These are phyloP conservation scores for Scortum barcoo DNA, from an alignment of 2,113 vertebrate species.

Conservation along the genomic window DNA sequence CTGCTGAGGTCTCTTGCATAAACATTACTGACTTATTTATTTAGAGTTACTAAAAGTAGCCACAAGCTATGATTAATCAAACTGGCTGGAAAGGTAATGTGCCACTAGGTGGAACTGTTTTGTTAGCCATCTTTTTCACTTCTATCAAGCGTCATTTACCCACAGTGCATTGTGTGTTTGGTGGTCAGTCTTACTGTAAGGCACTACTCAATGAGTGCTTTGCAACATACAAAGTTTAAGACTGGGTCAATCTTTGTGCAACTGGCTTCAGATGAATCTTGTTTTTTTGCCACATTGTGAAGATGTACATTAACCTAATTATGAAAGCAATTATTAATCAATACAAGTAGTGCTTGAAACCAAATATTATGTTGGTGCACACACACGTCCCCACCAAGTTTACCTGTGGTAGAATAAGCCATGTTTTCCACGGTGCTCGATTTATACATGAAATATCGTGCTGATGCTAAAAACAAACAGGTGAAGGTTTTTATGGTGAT, in stretches of 20 bases:
- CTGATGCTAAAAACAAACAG: not conserved
- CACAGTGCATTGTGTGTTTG: not conserved
- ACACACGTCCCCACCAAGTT: not conserved
- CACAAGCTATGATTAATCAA: not conserved
- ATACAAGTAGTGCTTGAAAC: not conserved
- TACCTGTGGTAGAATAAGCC: slow-evolving; percentile 6
- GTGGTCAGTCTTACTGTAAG: not conserved
- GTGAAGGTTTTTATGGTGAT: not conserved
- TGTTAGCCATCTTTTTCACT: not conserved
- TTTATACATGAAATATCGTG: not conserved
- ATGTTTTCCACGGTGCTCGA: not conserved
- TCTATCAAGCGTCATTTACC: not conserved
- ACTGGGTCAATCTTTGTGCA: not conserved
- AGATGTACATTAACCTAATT: not conserved
- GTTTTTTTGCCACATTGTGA: not conserved
- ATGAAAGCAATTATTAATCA: not conserved
- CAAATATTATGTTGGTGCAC: not conserved
- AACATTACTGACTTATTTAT: not conserved
- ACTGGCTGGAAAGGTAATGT: not conserved
- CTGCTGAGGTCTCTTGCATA: not conserved
- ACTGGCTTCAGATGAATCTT: slow-evolving; percentile 1
- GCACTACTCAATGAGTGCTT: not conserved
- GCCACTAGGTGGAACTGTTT: slow-evolving; percentile 36
- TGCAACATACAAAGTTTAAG: not conserved
- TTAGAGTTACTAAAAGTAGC: not conserved